Percentiles rank a stretch among this genome's conserved stretches.
These are phyloP conservation scores for Drosophila paulistorum DNA, from an alignment of 1,140 invertebrate species.

Conservation along the genomic window DNA sequence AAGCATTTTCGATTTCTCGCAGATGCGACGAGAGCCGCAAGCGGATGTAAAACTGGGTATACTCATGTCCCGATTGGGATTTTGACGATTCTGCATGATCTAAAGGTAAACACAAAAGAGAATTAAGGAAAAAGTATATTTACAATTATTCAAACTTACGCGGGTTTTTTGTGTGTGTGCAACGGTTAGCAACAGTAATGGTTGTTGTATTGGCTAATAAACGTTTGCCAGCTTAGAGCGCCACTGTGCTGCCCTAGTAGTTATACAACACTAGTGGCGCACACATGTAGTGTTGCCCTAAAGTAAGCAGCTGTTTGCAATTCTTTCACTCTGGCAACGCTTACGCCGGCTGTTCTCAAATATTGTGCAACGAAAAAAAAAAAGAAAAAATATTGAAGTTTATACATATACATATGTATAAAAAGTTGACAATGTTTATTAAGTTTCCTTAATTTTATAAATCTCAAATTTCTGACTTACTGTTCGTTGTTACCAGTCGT, in stretches of 20 bases:
- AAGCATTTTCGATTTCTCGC: constrained; percentile 67
- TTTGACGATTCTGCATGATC: constrained; percentile 54
- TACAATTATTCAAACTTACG: neutral
- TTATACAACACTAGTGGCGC: constrained; percentile 3
- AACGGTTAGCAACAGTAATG: neutral
- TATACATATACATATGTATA: constrained; percentile 1
- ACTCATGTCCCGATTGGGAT: constrained; percentile 53
- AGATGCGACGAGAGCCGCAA: constrained; percentile 56
- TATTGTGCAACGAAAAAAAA: constrained; percentile 41
- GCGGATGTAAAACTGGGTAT: constrained; percentile 65
- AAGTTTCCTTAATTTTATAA: neutral
- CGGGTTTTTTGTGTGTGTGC: neutral
- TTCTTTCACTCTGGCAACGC: constrained; percentile 27
- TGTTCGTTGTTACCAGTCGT: constrained; percentile 19
- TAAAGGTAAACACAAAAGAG: neutral
- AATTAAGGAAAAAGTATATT: neutral
- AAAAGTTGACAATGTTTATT: constrained; percentile 37
- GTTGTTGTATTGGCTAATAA: neutral
- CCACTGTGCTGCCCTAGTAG: neutral
- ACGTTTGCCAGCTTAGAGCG: neutral
- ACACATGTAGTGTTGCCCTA: neutral
- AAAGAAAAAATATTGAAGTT: too few species aligned
- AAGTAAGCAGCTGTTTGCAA: constrained; percentile 21
- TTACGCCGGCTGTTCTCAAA: neutral
- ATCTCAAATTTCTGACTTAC: constrained; percentile 22